Conservation (phyloP, 1,140 invertebrate genomes). For the Bombus pascuorum region DNA sequence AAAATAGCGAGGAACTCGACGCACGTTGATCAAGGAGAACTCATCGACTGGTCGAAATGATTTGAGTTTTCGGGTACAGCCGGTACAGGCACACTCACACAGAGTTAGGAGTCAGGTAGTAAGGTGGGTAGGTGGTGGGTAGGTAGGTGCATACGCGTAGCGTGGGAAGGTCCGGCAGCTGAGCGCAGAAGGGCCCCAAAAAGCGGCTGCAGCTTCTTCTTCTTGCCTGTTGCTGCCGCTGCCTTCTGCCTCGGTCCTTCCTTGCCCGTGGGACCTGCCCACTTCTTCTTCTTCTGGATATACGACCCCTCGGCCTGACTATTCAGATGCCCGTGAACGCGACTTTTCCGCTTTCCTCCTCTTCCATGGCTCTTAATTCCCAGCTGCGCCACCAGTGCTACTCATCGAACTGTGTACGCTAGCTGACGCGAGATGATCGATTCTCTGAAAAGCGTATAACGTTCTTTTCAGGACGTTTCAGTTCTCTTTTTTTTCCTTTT, state of each 20-base stretch:
- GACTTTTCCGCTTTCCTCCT: constrained; percentile 44
- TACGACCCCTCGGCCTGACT: constrained; percentile 14
- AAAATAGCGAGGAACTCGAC: background rate
- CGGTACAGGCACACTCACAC: constrained; percentile 54
- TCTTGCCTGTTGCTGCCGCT: constrained; percentile 64
- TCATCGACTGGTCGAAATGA: background rate
- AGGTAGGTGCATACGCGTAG: constrained; percentile 75
- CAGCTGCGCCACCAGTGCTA: constrained; percentile 7
- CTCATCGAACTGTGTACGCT: background rate
- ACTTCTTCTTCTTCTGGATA: constrained; percentile 51
- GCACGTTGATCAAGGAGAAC: background rate
- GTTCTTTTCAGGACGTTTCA: too few relatives aligned
- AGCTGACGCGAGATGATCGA: background rate
- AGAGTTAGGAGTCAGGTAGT: constrained; percentile 73
- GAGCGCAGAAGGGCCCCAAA: constrained; percentile 71
- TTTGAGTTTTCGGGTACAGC: constrained; percentile 30
- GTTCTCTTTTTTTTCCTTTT: too few relatives aligned
- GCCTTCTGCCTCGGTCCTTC: constrained; percentile 65
- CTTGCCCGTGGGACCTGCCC: constrained; percentile 64
- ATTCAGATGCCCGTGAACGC: constrained; percentile 29
- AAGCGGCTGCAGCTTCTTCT: constrained; percentile 76
- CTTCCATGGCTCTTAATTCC: constrained; percentile 31
- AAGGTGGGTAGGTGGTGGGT: constrained; percentile 69
- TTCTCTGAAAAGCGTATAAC: background rate
- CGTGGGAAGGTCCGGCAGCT: constrained; percentile 82